Conservation (phyloP, 2,113 vertebrate genomes). For the Ageneiosus marmoratus region DNA sequence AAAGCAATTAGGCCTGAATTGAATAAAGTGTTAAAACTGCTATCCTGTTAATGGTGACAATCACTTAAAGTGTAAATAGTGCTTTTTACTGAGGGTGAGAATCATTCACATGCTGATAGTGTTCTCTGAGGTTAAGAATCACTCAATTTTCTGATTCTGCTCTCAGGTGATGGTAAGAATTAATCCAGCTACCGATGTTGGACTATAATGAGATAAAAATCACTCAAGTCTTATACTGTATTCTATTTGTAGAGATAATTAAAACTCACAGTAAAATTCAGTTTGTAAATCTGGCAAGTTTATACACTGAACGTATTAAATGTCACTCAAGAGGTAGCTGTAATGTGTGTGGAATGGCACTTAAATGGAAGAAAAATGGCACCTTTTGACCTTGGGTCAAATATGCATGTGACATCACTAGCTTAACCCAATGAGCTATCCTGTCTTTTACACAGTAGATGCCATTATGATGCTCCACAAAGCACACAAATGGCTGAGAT, state of each 20-base stretch:
- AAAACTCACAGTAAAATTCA: background rate
- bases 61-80: background rate
- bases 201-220: background rate
- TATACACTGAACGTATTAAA: background rate
- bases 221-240: background rate
- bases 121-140: background rate
- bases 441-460: background rate
- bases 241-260: background rate
- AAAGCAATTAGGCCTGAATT: background rate
- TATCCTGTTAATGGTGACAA: background rate
- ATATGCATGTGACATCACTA: background rate
- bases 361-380: background rate
- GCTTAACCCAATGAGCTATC: background rate
- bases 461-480: background rate
- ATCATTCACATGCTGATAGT: background rate
- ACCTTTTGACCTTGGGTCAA: background rate
- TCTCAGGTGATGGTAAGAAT: background rate
- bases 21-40: background rate
- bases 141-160: background rate
- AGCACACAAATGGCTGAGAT: background rate
- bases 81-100: background rate
- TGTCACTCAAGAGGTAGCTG: too few species aligned
- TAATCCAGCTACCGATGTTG: background rate
- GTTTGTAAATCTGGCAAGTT: background rate
- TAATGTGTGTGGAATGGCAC: background rate